These are phyloP conservation scores for Muricea muricata DNA, from an alignment of 92 coral and sea anemone species.

Conservation along the genomic window DNA sequence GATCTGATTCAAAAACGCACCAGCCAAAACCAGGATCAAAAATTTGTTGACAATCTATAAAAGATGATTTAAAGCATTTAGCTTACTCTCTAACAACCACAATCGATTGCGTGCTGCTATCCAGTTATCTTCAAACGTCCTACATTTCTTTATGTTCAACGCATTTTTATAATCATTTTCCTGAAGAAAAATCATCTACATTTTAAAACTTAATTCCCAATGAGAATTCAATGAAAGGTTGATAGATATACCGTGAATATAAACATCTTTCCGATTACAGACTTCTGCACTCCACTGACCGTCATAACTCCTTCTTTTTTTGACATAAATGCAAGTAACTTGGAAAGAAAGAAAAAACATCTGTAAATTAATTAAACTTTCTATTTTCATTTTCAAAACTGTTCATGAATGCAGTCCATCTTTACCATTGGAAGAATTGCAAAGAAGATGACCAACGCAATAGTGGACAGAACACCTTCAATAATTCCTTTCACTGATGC, in stretches of 20 bases:
- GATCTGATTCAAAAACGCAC: constrained; percentile 72
- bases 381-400: not conserved
- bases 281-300: constrained; percentile 77
- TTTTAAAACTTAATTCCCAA: not conserved
- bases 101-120: too few species aligned
- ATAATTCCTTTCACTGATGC: constrained; percentile 71
- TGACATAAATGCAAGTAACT: constrained; percentile 79
- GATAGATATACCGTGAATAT: constrained; percentile 76
- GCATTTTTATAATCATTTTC: not conserved
- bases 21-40: constrained; percentile 76
- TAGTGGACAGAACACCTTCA: constrained; percentile 82
- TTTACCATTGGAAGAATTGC: constrained; percentile 86
- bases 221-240: not conserved
- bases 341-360: not conserved
- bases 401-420: not conserved
- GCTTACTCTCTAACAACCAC: too few species aligned
- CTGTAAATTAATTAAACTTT: not conserved
- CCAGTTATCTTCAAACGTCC: too few species aligned
- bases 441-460: constrained; percentile 80
- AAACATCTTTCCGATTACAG: constrained; percentile 86
- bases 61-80: not conserved
- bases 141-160: too few species aligned
- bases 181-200: too few species aligned
- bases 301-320: constrained; percentile 79
- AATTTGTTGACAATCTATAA: constrained; percentile 87